phyloP scores from a whole-genome alignment of 2,888 invertebrate genomes.

The Onchidella celtica region DNA sequence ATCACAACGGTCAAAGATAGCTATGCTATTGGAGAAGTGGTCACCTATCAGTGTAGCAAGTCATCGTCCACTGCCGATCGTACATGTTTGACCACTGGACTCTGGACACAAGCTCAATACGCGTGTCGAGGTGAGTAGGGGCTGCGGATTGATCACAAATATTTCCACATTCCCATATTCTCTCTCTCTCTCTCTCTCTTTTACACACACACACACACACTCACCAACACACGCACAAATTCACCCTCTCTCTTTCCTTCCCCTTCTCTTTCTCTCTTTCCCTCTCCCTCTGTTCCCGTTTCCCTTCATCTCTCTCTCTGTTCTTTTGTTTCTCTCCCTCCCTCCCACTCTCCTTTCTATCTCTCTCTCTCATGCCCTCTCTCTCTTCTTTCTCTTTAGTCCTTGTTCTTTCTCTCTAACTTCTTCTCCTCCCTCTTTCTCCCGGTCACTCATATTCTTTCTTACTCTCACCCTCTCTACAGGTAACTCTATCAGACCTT shows the following conservation, averaged over 20 bases:
- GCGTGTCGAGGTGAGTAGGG: slow-evolving; percentile 63
- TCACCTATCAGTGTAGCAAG: slow-evolving; percentile 55
- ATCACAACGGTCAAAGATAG: slow-evolving; percentile 14
- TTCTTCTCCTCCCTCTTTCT: not conserved
- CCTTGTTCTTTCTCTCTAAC: not conserved
- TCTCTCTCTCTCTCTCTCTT: not conserved
- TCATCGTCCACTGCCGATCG: slow-evolving; percentile 34
- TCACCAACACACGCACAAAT: no score
- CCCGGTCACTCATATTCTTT: not conserved
- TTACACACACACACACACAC: no score
- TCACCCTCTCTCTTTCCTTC: not conserved
- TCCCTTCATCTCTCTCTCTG: not conserved
- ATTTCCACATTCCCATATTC: no score
- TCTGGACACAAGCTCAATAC: slow-evolving; percentile 58
- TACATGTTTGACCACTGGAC: slow-evolving; percentile 59
- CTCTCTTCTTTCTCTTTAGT: not conserved
- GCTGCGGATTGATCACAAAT: no score
- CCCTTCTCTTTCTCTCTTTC: not conserved
- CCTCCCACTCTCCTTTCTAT: not conserved
- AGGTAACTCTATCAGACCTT: no score
- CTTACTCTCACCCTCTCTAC: not conserved
- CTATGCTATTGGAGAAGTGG: slow-evolving; percentile 57
- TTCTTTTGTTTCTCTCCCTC: not conserved
- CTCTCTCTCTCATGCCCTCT: not conserved
- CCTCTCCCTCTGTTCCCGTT: not conserved